Base-by-base conservation (phyloP, 2,113 vertebrate genomes). In the Silurus asotus region DNA sequence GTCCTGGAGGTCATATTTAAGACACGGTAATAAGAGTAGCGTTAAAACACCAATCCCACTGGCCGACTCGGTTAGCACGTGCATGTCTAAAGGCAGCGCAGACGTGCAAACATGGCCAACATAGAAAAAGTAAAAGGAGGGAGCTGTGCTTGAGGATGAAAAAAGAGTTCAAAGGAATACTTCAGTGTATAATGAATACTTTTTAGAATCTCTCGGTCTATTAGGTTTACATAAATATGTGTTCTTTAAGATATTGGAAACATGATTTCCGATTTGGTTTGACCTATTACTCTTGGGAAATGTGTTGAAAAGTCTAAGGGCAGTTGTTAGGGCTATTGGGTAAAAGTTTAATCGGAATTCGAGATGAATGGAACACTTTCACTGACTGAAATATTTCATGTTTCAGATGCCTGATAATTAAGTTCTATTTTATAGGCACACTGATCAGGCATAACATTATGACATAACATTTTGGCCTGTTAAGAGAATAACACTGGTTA, bases 1-100 rank as follows among this genome's bases (percentile, higher is more conserved):
- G 94, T 94, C 82, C 58, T 13, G 81, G 58, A 87, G 58, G 76
- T 86, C 84, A 64, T 56, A 13, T 69, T 81, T 83, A 83, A 84
- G 81, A 86, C 85, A 89, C 84, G 78, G 74, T 37, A 37, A 37
- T 3, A 75, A 80, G 51, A 76, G 81, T 87, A 87, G 45, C 86
- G 62, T 76, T 53, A 75, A 80, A 23, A 83, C 70, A 85, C 65
- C 76, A 82, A 28, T 53, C 45, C 58, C 51, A 75, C 28, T 84
- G n/a, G 67, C 55, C 61, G 64, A 37, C 69, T n/a, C 14, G 10
- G n/a, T 45, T 53, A 51, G 72, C n/a, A 25, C 5, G 51, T 78
- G 37, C 37, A 37, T 37, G 14, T 78, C 48, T 55, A 23, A 59
- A 62, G 59, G 79, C 59, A 62, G 59, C 59, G 28, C 25, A 55